Evolutionary conservation across 2,113 vertebrate species (phyloP).

Genomic region (Hiodon tergisus): DNA sequence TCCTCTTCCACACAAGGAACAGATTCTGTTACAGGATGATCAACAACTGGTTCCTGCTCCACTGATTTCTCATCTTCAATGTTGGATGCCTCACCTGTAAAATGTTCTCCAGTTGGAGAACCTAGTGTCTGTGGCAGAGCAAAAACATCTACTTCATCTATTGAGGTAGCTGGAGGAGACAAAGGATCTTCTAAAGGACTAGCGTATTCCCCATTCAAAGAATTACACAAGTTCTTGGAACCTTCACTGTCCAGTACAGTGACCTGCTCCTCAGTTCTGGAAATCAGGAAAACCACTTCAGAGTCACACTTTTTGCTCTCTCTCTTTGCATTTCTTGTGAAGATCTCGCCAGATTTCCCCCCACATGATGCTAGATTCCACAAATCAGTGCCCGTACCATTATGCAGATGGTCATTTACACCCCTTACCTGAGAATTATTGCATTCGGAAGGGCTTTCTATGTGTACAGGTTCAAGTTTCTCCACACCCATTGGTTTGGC

Average conservation of each 20-base stretch:
- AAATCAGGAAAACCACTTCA: conserved; percentile 46
- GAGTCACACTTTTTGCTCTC: conserved; percentile 26
- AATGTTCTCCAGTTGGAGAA: conserved; percentile 47
- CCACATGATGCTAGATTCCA: conserved; percentile 31
- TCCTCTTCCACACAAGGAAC: neutral
- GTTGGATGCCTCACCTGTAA: conserved; percentile 6
- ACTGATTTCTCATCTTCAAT: neutral
- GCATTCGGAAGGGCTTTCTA: conserved; percentile 26
- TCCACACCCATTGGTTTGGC: conserved; percentile 24
- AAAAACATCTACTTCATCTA: conserved; percentile 51
- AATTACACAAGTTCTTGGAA: conserved; percentile 31
- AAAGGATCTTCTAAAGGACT: conserved; percentile 56
- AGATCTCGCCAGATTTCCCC: conserved; percentile 29
- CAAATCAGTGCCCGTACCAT: conserved; percentile 31
- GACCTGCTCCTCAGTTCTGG: conserved; percentile 39
- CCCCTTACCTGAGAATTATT: conserved; percentile 17
- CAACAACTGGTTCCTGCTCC: neutral
- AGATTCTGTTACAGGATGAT: conserved; percentile 15
- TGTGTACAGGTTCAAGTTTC: conserved; percentile 20
- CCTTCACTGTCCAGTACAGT: conserved; percentile 17
- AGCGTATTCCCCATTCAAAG: conserved; percentile 48
- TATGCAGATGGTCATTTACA: conserved; percentile 29
- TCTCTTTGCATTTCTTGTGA: conserved; percentile 3
- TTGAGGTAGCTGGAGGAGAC: conserved; percentile 53
- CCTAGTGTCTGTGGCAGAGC: conserved; percentile 52